phyloP scores from a whole-genome alignment of 2,113 vertebrate species.

The Neogobius melanostomus region DNA sequence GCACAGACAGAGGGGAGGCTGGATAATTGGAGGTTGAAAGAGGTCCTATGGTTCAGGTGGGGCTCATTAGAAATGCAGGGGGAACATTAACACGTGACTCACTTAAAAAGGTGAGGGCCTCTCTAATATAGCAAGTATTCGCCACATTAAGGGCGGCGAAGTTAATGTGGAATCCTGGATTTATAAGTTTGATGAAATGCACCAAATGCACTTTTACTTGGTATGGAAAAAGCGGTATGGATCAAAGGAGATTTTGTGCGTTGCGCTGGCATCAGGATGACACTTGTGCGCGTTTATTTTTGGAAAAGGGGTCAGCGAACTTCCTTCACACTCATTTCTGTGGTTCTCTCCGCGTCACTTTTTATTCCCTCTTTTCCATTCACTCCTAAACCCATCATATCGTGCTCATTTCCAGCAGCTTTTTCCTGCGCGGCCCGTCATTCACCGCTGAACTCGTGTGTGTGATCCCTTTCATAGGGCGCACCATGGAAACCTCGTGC shows the following conservation, averaged over 20 bases:
- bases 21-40: conserved; percentile 49
- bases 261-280: conserved; percentile 46
- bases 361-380: conserved; percentile 33
- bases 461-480: conserved; percentile 80
- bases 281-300: conserved; percentile 46
- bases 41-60: conserved; percentile 39
- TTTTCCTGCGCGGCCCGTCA: conserved; percentile 74
- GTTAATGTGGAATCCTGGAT: not conserved
- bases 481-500: conserved; percentile 81
- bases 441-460: conserved; percentile 73
- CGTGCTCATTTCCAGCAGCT: conserved; percentile 62
- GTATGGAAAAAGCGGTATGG: not conserved
- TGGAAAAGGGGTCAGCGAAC: conserved; percentile 54
- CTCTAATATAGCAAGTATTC: not conserved
- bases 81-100: conserved; percentile 46
- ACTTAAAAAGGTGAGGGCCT: not conserved
- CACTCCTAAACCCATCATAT: conserved; percentile 64
- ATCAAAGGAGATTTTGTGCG: conserved; percentile 16
- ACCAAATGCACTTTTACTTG: too few species aligned
- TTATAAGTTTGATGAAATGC: not conserved
- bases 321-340: conserved; percentile 61
- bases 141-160: not conserved
- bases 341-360: conserved; percentile 35
- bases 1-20: conserved; percentile 12
- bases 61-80: conserved; percentile 34